A percentile compares a stretch with the other conserved stretches of the same genome.
These are phyloP conservation scores for Paguma larvata DNA, from an alignment of 2,797 vertebrate species.

Conservation along the genomic window DNA sequence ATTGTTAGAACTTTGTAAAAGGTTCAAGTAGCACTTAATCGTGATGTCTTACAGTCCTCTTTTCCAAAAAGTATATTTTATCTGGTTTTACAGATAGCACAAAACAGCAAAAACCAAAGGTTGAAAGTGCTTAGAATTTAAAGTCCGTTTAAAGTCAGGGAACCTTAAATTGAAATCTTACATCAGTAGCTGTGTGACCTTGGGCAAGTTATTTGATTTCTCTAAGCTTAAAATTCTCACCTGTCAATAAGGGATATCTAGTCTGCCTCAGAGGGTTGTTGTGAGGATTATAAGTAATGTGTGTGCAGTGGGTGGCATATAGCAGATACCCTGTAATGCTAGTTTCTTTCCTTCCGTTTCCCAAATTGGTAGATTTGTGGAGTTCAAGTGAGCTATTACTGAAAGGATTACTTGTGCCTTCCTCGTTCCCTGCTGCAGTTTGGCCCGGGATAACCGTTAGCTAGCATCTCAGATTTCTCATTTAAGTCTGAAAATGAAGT, in stretches of 20 bases:
- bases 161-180: slow-evolving; percentile 60
- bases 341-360: slow-evolving; percentile 57
- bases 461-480: slow-evolving; percentile 44
- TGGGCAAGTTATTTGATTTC: slow-evolving; percentile 56
- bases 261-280: slow-evolving; percentile 44
- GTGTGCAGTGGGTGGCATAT: neutral
- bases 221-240: slow-evolving; percentile 56
- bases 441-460: slow-evolving; percentile 13
- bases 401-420: slow-evolving; percentile 61
- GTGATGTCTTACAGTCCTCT: neutral
- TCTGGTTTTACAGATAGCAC: slow-evolving; percentile 4
- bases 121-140: slow-evolving; percentile 65
- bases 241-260: slow-evolving; percentile 3
- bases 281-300: slow-evolving; percentile 29
- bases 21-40: slow-evolving; percentile 53
- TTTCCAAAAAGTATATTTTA: slow-evolving; percentile 21
- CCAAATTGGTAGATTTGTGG: slow-evolving; percentile 50
- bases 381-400: slow-evolving; percentile 33
- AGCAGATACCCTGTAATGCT: slow-evolving; percentile 13
- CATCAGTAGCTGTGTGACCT: slow-evolving; percentile 64
- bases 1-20: slow-evolving; percentile 52
- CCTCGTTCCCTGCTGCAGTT: slow-evolving; percentile 26
- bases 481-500: slow-evolving; percentile 63
- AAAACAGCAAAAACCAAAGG: slow-evolving; percentile 48
- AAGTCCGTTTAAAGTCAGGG: slow-evolving; percentile 67